Conservation (phyloP, 2,113 vertebrate species). For the Chionis minor region DNA sequence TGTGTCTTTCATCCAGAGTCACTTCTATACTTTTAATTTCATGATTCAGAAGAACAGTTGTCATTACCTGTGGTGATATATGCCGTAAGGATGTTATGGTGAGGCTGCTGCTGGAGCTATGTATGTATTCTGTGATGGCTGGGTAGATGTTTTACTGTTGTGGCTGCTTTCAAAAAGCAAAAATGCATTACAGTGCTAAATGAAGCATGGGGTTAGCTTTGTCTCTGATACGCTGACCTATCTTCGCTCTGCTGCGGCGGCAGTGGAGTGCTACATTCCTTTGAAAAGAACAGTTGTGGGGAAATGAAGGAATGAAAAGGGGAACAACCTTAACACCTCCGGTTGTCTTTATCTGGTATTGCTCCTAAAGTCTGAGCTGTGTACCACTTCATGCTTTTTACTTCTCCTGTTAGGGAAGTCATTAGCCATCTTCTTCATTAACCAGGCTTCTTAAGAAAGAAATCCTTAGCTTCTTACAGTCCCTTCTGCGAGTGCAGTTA, state of each 20-base stretch:
- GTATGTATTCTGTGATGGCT: not conserved
- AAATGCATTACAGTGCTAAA: not conserved
- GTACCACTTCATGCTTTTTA: not conserved
- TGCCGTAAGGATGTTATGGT: not conserved
- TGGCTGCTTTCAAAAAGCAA: not conserved
- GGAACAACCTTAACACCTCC: not conserved
- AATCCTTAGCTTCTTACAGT: not conserved
- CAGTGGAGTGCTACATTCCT: not conserved
- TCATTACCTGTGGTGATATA: not conserved
- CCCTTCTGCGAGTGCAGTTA: not conserved
- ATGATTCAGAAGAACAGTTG: not conserved
- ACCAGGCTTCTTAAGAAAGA: not conserved
- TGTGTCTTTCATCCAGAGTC: not conserved
- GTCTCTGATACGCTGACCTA: not conserved
- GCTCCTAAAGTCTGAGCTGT: not conserved
- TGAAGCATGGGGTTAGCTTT: not conserved
- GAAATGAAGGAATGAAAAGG: not conserved
- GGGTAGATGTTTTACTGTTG: not conserved
- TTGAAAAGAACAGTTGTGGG: not conserved
- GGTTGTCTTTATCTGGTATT: not conserved
- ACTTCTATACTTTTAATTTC: not conserved
- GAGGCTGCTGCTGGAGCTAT: not conserved
- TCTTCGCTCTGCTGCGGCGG: not conserved
- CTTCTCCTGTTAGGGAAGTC: not conserved
- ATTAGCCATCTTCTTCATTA: not conserved